These are phyloP conservation scores for Sarcophaga peregrina DNA, from an alignment of 1,140 invertebrate genomes.

Conservation along the genomic window DNA sequence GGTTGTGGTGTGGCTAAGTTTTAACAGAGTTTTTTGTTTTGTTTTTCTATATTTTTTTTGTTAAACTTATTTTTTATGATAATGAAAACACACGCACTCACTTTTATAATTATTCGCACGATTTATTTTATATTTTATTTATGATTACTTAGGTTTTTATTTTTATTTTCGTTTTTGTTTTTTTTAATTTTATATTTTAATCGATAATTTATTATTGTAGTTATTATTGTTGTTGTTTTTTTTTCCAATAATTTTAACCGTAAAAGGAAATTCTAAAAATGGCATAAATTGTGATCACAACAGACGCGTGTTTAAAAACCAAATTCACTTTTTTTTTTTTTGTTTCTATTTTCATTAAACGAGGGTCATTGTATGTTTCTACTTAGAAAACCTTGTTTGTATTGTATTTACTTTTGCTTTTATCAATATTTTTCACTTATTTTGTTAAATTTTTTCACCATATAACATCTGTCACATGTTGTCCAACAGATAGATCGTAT, in stretches of 20 bases:
- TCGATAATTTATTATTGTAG: background rate
- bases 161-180: background rate
- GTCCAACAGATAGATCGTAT: background rate
- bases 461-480: background rate
- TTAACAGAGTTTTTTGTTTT: background rate
- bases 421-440: background rate
- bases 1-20: background rate
- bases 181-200: background rate
- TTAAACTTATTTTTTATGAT: background rate
- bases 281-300: background rate
- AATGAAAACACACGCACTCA: slow-evolving; percentile 1
- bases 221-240: background rate
- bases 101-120: slow-evolving; percentile 14
- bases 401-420: no score
- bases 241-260: background rate
- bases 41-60: background rate
- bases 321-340: background rate
- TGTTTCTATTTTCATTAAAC: no score
- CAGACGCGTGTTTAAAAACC: background rate
- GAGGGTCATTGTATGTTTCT: no score
- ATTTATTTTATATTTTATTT: background rate
- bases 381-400: no score
- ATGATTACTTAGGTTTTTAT: slow-evolving; percentile 1
- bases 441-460: background rate
- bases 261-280: background rate